A percentile compares a stretch with the other conserved stretches of the same genome.
These are phyloP conservation scores for Balaenoptera acutorostrata DNA, from an alignment of 2,113 vertebrate species.

Conservation along the genomic window DNA sequence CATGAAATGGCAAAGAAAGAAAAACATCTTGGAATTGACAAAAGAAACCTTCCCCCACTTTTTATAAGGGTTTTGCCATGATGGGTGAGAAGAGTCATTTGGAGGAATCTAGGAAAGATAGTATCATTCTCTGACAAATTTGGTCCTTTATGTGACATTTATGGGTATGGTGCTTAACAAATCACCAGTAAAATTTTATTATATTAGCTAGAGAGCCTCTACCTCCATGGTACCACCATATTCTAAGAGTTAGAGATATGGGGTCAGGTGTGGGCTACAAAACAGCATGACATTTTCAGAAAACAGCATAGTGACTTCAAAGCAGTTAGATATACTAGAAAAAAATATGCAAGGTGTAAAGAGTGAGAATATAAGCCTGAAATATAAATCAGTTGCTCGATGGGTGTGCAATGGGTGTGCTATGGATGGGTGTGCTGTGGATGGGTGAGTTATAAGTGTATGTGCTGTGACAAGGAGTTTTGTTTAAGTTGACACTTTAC, in stretches of 20 bases:
- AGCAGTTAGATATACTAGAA: background rate
- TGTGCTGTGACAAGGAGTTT: background rate
- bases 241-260: background rate
- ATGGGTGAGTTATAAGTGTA: no score
- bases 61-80: background rate
- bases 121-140: background rate
- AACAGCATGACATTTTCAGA: background rate
- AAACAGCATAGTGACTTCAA: background rate
- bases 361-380: background rate
- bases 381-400: background rate
- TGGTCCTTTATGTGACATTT: background rate
- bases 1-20: background rate
- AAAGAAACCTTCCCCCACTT: background rate
- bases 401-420: background rate
- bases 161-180: background rate
- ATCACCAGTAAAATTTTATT: background rate
- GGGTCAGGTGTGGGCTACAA: background rate
- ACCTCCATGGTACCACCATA: background rate
- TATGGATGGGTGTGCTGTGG: no score
- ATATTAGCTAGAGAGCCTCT: background rate
- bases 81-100: background rate
- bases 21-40: background rate
- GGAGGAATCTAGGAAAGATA: background rate
- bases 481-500: background rate
- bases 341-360: background rate